These are phyloP conservation scores for Palythoa grandiflora DNA, from an alignment of 92 coral and sea anemone genomes.

Conservation along the genomic window DNA sequence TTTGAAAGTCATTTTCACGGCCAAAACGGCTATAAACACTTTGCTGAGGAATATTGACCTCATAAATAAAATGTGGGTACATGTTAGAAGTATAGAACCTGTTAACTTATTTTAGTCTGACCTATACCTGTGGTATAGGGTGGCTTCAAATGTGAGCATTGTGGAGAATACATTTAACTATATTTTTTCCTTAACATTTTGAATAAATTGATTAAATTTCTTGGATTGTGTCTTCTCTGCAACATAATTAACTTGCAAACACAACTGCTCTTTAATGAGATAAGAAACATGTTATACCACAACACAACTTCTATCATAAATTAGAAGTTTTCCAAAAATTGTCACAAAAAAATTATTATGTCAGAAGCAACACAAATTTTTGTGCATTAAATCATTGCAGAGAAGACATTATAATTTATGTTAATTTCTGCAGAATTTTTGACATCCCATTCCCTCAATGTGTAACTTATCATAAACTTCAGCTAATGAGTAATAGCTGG, in stretches of 20 bases:
- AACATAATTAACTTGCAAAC: not conserved
- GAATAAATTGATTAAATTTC: not conserved
- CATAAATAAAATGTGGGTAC: too few species aligned
- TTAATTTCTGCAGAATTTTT: slow-evolving; percentile 30
- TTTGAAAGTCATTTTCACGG: too few species aligned
- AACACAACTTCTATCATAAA: not conserved
- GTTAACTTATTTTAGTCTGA: too few species aligned
- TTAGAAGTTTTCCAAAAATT: not conserved
- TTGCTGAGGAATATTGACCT: too few species aligned
- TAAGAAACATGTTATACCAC: not conserved
- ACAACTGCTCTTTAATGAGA: not conserved
- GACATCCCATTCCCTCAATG: slow-evolving; percentile 36
- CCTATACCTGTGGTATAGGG: too few species aligned
- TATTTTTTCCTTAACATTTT: not conserved
- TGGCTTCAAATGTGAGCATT: too few species aligned
- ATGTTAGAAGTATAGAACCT: too few species aligned
- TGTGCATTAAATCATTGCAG: not conserved
- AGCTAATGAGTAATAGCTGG: too few species aligned
- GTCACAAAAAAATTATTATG: not conserved
- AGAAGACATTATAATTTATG: not conserved
- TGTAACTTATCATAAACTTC: slow-evolving; percentile 6
- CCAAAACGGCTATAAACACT: too few species aligned
- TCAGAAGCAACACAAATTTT: not conserved
- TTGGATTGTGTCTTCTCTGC: not conserved
- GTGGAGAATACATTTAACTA: too few species aligned